Evolutionary conservation across 1,140 invertebrate genomes (phyloP).

Genomic region (Eumaeus atala): DNA sequence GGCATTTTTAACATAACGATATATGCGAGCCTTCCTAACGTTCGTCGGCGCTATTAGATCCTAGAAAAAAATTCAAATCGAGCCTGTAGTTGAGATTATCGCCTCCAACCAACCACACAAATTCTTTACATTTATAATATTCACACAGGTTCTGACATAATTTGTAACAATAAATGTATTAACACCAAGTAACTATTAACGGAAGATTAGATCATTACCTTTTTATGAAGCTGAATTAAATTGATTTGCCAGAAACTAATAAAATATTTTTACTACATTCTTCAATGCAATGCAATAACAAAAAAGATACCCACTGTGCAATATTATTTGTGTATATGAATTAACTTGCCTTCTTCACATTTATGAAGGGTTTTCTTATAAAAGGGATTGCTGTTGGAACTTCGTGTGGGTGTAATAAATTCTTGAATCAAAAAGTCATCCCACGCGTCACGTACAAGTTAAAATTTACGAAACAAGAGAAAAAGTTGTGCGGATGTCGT

Average conservation of each 20-base stretch:
- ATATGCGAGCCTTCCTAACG: too few species aligned
- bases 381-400: background rate
- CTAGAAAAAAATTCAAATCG: too few species aligned
- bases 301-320: slow-evolving; percentile 5
- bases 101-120: too few species aligned
- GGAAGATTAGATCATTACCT: too few species aligned
- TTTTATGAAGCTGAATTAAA: too few species aligned
- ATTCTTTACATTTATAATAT: too few species aligned
- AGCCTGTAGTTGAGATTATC: too few species aligned
- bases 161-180: too few species aligned
- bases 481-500: slow-evolving; percentile 44
- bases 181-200: too few species aligned
- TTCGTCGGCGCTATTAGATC: too few species aligned
- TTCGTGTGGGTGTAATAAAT: slow-evolving; percentile 4
- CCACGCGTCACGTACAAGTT: slow-evolving; percentile 49
- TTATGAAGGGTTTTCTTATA: slow-evolving; percentile 32
- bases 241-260: slow-evolving; percentile 1
- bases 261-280: background rate
- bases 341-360: background rate
- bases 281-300: slow-evolving; percentile 1
- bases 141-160: too few species aligned
- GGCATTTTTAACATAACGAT: too few species aligned
- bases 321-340: slow-evolving; percentile 2
- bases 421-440: slow-evolving; percentile 44
- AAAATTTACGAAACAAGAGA: slow-evolving; percentile 39